Conservation (phyloP, 2,113 vertebrate species). For the Lepus timidus region DNA sequence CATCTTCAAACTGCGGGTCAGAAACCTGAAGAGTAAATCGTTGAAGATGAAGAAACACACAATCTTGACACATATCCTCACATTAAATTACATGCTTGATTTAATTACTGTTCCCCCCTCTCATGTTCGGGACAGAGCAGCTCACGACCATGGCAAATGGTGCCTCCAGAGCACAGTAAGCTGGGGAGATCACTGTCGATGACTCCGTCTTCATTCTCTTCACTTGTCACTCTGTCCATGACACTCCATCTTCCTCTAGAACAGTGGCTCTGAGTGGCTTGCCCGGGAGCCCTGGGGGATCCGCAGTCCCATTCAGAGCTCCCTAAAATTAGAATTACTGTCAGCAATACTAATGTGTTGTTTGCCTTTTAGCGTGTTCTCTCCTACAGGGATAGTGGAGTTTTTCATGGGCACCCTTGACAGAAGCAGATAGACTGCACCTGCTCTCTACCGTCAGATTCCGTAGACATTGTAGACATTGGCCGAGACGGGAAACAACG, state of each 20-base stretch:
- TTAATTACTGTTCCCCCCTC: neutral
- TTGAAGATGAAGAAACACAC: neutral
- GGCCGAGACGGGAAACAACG: neutral
- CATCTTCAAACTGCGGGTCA: neutral
- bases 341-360: neutral
- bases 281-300: neutral
- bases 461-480: neutral
- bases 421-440: neutral
- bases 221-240: neutral
- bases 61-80: neutral
- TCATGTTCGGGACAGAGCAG: neutral
- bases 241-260: neutral
- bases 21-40: neutral
- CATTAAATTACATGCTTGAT: neutral
- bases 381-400: neutral
- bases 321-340: neutral
- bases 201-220: neutral
- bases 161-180: accelerated
- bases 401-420: neutral
- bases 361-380: neutral
- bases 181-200: neutral
- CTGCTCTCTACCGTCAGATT: neutral
- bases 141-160: neutral
- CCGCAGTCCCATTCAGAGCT: accelerated
- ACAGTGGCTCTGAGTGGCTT: neutral